Evolutionary conservation across 2,113 vertebrate genomes (phyloP).

Genomic region (Callithrix jacchus): DNA sequence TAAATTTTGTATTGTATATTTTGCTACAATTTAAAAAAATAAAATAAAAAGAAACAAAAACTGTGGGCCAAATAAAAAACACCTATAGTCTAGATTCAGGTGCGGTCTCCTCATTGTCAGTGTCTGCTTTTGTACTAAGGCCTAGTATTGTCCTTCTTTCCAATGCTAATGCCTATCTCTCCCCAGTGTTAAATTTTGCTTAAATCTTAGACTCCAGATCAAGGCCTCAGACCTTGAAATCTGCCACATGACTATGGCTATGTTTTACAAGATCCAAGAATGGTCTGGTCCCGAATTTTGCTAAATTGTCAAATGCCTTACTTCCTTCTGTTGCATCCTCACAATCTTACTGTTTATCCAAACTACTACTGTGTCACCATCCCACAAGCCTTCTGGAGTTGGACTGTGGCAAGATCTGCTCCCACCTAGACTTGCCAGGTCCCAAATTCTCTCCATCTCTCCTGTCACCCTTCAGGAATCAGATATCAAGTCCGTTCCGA

Average conservation of each 20-base stretch:
- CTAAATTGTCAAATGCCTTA: neutral
- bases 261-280: neutral
- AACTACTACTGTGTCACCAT: neutral
- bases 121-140: neutral
- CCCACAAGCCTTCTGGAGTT: neutral
- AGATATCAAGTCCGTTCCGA: neutral
- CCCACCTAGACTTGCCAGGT: neutral
- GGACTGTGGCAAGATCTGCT: neutral
- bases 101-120: neutral
- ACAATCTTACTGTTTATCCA: neutral
- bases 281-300: neutral
- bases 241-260: neutral
- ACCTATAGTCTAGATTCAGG: neutral
- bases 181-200: neutral
- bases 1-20: neutral
- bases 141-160: neutral
- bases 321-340: neutral
- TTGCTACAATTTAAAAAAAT: neutral
- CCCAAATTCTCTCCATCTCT: neutral
- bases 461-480: neutral
- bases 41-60: conserved; percentile 1
- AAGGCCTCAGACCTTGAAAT: neutral
- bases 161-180: neutral
- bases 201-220: neutral
- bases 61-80: neutral